These are phyloP conservation scores for Takifugu rubripes DNA, from an alignment of 2,797 vertebrate genomes.

Conservation along the genomic window DNA sequence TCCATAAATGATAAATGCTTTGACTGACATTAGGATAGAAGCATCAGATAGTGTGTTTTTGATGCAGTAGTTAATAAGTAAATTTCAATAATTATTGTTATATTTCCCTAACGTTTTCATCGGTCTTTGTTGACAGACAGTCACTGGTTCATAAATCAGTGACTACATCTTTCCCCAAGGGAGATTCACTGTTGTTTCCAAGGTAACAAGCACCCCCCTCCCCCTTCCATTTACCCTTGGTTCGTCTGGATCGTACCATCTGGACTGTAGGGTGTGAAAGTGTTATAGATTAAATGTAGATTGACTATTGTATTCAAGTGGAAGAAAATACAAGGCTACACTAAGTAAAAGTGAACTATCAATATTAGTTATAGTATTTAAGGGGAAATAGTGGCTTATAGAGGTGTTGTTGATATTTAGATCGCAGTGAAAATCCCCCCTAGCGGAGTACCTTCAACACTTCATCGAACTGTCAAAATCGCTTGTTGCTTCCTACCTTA, in stretches of 20 bases:
- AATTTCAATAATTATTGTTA: slow-evolving; percentile 1
- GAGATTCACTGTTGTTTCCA: slow-evolving; percentile 78
- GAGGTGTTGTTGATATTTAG: not conserved
- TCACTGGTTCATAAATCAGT: slow-evolving; percentile 66
- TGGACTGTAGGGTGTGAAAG: slow-evolving; percentile 12
- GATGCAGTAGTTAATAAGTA: not conserved
- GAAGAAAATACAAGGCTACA: rapidly evolving
- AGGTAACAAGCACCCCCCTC: slow-evolving; percentile 68
- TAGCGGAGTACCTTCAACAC: slow-evolving; percentile 32
- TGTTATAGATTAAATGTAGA: slow-evolving; percentile 6
- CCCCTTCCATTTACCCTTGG: slow-evolving; percentile 56
- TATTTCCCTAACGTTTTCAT: slow-evolving; percentile 25
- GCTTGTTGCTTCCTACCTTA: slow-evolving; percentile 74
- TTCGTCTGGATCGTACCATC: slow-evolving; percentile 71
- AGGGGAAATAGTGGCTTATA: rapidly evolving
- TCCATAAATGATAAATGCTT: too few relatives aligned
- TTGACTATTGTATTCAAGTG: rapidly evolving
- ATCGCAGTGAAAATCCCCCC: not conserved
- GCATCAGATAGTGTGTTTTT: not conserved
- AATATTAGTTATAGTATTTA: rapidly evolving
- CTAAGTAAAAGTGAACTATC: rapidly evolving
- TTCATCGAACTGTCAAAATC: slow-evolving; percentile 74
- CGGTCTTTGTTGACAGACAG: slow-evolving; percentile 13
- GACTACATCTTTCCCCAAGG: slow-evolving; percentile 58
- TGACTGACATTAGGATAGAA: not conserved